Percentiles rank a stretch among this genome's conserved stretches.
Conservation (phyloP, 2,888 invertebrate genomes). For the Agrilus biguttatus region DNA sequence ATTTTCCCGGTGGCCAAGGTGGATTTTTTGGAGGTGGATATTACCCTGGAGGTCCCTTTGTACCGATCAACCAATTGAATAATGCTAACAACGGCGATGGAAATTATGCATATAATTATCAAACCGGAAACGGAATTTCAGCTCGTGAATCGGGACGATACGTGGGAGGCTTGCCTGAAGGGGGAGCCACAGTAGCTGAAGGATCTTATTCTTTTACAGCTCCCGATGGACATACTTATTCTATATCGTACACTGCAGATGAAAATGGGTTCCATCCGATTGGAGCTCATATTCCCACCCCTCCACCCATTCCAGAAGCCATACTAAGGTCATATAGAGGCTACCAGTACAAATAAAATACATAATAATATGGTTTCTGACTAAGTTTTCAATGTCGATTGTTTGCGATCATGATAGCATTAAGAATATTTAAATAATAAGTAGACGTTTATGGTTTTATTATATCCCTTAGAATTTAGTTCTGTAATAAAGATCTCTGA, state of each 20-base stretch:
- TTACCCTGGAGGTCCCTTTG: conserved; percentile 18
- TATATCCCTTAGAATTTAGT: too few species aligned
- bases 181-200: conserved; percentile 27
- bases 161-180: conserved; percentile 8
- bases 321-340: conserved; percentile 23
- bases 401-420: too few species aligned
- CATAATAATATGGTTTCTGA: too few species aligned
- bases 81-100: conserved; percentile 49
- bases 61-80: conserved; percentile 44
- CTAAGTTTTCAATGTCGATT: too few species aligned
- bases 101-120: conserved; percentile 44
- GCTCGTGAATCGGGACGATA: conserved; percentile 35
- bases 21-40: not conserved
- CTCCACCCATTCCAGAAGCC: conserved; percentile 43
- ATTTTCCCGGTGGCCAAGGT: conserved; percentile 1
- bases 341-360: too few species aligned
- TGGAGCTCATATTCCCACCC: conserved; percentile 42
- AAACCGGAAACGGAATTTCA: conserved; percentile 51
- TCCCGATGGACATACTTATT: conserved; percentile 41
- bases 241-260: conserved; percentile 41
- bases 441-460: too few species aligned
- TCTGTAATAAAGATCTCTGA: too few species aligned
- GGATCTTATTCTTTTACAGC: conserved; percentile 43
- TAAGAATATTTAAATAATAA: too few species aligned
- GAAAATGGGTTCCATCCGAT: conserved; percentile 41